Percentiles rank a stretch among this genome's conserved stretches.
Evolutionary conservation across 1,140 invertebrate genomes (phyloP).

Genomic region (Zaprionus vittiger): DNA sequence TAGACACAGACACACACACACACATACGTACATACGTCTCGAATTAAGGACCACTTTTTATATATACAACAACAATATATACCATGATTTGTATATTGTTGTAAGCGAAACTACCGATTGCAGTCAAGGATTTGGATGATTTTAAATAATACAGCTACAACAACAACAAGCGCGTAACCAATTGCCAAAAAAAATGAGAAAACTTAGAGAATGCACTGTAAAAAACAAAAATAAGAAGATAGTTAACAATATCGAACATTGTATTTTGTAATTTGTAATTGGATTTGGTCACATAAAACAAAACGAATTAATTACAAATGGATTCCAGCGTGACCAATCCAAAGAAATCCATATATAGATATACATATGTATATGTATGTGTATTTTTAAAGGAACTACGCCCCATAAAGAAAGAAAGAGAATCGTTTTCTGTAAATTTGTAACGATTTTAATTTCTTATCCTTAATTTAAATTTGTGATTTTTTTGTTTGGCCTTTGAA

Average conservation of each 20-base stretch:
- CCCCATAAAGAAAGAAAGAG: neutral
- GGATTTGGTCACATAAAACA: constrained; percentile 16
- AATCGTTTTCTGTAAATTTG: constrained; percentile 52
- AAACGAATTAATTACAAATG: constrained; percentile 30
- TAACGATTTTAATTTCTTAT: constrained; percentile 71
- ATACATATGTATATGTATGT: constrained; percentile 10
- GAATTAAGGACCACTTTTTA: constrained; percentile 83
- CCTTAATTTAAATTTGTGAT: constrained; percentile 53
- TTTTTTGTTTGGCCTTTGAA: constrained; percentile 41
- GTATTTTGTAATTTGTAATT: constrained; percentile 40
- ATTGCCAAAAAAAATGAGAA: constrained; percentile 68
- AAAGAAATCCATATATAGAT: constrained; percentile 14
- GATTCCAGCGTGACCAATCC: constrained; percentile 42
- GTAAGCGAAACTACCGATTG: constrained; percentile 72
- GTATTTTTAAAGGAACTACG: constrained; percentile 18
- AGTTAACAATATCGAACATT: constrained; percentile 42
- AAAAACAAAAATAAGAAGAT: constrained; percentile 36
- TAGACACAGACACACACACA: neutral
- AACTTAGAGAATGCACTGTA: constrained; percentile 38
- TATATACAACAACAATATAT: constrained; percentile 51
- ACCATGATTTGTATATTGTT: constrained; percentile 59
- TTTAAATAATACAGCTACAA: constrained; percentile 56
- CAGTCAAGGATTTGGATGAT: constrained; percentile 77
- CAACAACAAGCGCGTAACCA: constrained; percentile 70
- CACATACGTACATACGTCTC: constrained; percentile 64